Percentiles rank a stretch among this genome's conserved stretches.
Evolutionary conservation across 2,888 invertebrate genomes (phyloP).

Genomic region (Campaea margaritaria): DNA sequence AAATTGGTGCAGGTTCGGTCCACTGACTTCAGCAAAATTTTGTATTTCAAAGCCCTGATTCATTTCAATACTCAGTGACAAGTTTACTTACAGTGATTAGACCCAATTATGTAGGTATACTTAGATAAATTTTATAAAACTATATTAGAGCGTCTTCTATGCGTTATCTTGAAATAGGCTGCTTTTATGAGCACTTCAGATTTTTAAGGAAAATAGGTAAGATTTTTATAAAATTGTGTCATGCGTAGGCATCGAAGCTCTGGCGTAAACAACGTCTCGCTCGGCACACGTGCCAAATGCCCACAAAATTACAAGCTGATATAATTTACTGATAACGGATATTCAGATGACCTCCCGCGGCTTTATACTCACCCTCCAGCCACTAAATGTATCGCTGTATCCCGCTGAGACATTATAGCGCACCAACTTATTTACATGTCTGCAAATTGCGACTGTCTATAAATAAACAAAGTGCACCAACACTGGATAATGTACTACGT

Average conservation of each 20-base stretch:
- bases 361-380: conserved; percentile 95
- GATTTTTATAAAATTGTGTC: conserved; percentile 37
- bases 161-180: not conserved
- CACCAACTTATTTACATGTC: conserved; percentile 81
- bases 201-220: not conserved
- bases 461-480: conserved; percentile 84
- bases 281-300: conserved; percentile 61
- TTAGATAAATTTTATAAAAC: too few relatives aligned
- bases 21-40: too few relatives aligned
- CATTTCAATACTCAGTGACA: too few relatives aligned
- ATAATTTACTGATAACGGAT: conserved; percentile 42
- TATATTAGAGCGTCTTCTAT: too few relatives aligned
- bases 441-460: conserved; percentile 81
- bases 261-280: conserved; percentile 62
- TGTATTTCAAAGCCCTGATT: too few relatives aligned
- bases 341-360: conserved; percentile 34
- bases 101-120: too few relatives aligned
- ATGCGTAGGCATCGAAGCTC: conserved; percentile 51
- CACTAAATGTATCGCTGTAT: conserved; percentile 96
- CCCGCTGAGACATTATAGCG: conserved; percentile 90
- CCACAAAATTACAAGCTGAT: conserved; percentile 46
- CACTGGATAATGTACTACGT: conserved; percentile 55
- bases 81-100: too few relatives aligned
- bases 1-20: too few relatives aligned
- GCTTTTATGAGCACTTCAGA: not conserved